phyloP scores from a whole-genome alignment of 2,888 invertebrate genomes.

The Palloptera scutellata region DNA sequence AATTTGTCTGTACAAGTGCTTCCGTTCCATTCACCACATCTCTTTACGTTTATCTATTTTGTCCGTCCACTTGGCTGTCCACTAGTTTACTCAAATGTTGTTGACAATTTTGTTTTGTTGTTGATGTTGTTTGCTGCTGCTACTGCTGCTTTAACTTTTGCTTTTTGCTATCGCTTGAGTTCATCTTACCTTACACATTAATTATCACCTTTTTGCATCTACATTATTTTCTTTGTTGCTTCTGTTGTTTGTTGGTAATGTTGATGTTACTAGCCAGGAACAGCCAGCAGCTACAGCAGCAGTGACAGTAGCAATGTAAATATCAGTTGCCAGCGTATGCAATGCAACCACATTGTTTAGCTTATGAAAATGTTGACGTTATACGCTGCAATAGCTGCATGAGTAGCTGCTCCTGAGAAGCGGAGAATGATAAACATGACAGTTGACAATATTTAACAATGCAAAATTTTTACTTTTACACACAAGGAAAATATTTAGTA shows the following conservation, averaged over 20 bases:
- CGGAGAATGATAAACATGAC: slow-evolving; percentile 41
- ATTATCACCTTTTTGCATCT: slow-evolving; percentile 54
- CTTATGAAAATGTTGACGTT: neutral
- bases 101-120: slow-evolving; percentile 50
- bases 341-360: slow-evolving; percentile 10
- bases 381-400: slow-evolving; percentile 10
- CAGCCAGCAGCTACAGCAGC: slow-evolving; percentile 9
- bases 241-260: slow-evolving; percentile 21
- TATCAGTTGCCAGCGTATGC: slow-evolving; percentile 8
- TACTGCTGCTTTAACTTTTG: slow-evolving; percentile 23
- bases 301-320: slow-evolving; percentile 13
- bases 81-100: slow-evolving; percentile 31
- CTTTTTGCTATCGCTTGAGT: slow-evolving; percentile 39
- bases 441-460: slow-evolving; percentile 40
- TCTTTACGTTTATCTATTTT: slow-evolving; percentile 26
- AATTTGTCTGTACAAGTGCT: slow-evolving; percentile 18
- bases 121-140: slow-evolving; percentile 18
- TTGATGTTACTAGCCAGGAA: slow-evolving; percentile 6
- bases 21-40: neutral
- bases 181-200: slow-evolving; percentile 59
- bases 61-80: neutral
- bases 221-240: slow-evolving; percentile 26
- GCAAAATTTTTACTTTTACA: slow-evolving; percentile 14
- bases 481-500: slow-evolving; percentile 24
- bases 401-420: slow-evolving; percentile 30